Evolutionary conservation across 2,113 vertebrate species (phyloP).

Genomic region (Upupa epops): DNA sequence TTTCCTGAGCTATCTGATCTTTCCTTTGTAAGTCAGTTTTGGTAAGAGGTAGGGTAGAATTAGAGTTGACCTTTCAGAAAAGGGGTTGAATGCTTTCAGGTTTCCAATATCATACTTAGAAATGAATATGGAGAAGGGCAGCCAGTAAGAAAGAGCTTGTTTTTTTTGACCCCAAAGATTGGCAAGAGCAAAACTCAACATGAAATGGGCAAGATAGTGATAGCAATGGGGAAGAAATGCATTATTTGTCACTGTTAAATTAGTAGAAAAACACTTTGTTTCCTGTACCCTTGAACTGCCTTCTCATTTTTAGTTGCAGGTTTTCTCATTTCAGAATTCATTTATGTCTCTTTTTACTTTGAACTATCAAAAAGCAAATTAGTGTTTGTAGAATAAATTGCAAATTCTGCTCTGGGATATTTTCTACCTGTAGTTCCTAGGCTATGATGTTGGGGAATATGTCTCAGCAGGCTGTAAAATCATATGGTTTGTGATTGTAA

Average conservation of each 20-base stretch:
- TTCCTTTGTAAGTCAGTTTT: conserved; percentile 41
- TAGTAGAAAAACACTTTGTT: not conserved
- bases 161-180: conserved; percentile 1
- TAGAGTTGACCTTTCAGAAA: conserved; percentile 52
- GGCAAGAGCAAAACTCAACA: not conserved
- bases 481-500: not conserved
- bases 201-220: not conserved
- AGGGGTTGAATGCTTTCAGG: conserved; percentile 24
- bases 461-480: conserved; percentile 12
- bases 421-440: not conserved
- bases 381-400: not conserved
- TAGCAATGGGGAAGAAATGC: not conserved
- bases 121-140: not conserved
- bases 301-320: not conserved
- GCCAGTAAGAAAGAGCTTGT: not conserved
- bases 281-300: not conserved
- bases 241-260: not conserved
- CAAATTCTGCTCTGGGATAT: conserved; percentile 9
- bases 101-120: conserved; percentile 28
- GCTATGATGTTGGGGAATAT: not conserved
- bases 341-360: conserved; percentile 23
- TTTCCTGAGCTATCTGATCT: conserved; percentile 65
- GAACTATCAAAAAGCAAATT: conserved; percentile 29
- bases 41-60: conserved; percentile 43
- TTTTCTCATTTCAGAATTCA: not conserved